Evolutionary conservation across 2,797 vertebrate genomes (phyloP).

Genomic region (Thalassophryne amazonica): DNA sequence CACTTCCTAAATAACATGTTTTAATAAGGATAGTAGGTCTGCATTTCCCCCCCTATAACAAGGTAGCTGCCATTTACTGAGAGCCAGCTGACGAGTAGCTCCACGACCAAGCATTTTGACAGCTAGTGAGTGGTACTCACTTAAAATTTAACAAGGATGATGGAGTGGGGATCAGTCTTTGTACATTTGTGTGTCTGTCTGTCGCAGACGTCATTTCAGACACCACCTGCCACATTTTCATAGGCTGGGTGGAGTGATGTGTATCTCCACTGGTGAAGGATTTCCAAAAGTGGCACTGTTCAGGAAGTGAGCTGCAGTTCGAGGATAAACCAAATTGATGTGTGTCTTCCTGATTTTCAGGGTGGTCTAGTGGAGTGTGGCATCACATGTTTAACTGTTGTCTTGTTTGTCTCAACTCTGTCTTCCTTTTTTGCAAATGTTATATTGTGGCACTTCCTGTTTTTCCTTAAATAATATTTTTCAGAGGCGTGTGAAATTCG

Average conservation of each 20-base stretch:
- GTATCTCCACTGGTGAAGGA: neutral
- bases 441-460: too few species aligned
- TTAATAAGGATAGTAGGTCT: slow-evolving; percentile 32
- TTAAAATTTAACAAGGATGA: slow-evolving; percentile 50
- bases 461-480: too few species aligned
- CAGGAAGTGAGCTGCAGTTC: slow-evolving; percentile 6
- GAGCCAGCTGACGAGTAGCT: slow-evolving; percentile 31
- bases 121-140: slow-evolving; percentile 35
- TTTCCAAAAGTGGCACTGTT: neutral
- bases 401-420: neutral
- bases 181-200: slow-evolving; percentile 4
- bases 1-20: slow-evolving; percentile 6
- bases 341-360: neutral
- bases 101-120: slow-evolving; percentile 29
- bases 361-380: neutral
- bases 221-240: slow-evolving; percentile 6
- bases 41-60: slow-evolving; percentile 24
- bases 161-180: slow-evolving; percentile 2
- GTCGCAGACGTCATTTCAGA: slow-evolving; percentile 1
- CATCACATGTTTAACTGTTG: too few species aligned
- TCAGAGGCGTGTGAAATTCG: too few species aligned
- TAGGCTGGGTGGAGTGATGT: slow-evolving; percentile 3
- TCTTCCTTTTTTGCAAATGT: too few species aligned
- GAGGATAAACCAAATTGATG: slow-evolving; percentile 1
- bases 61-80: slow-evolving; percentile 31